Evolutionary conservation across 1,140 invertebrate species (phyloP).

Genomic region (Bactericera cockerelli): DNA sequence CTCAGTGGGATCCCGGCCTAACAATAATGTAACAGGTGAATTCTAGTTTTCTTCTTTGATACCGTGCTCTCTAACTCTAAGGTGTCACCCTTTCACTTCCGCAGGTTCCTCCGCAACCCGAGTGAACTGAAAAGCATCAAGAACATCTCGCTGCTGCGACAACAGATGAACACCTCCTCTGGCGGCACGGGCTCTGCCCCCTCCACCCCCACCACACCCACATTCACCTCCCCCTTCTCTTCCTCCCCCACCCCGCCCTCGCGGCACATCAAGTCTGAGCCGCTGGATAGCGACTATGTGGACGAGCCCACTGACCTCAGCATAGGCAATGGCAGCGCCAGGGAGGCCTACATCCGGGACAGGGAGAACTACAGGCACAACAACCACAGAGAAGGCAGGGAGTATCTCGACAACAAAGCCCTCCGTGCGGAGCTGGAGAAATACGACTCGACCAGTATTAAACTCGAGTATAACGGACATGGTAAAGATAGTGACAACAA

Average conservation of each 20-base stretch:
- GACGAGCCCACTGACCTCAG: conserved; percentile 22
- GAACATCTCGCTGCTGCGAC: conserved; percentile 74
- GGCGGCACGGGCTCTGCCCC: conserved; percentile 4
- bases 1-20: too few relatives aligned
- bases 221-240: neutral
- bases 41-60: too few relatives aligned
- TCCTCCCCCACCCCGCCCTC: conserved; percentile 6
- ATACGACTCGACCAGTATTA: too few relatives aligned
- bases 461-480: too few relatives aligned
- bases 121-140: conserved; percentile 84
- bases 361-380: conserved; percentile 1
- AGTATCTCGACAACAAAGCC: too few relatives aligned
- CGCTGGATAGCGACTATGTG: conserved; percentile 12
- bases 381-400: neutral
- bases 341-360: conserved; percentile 12
- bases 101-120: conserved; percentile 71
- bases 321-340: conserved; percentile 13
- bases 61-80: too few relatives aligned
- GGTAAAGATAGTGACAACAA: neutral
- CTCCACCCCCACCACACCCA: conserved; percentile 8
- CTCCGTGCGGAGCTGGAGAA: too few relatives aligned
- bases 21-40: too few relatives aligned
- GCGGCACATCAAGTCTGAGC: conserved; percentile 13
- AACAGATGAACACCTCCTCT: conserved; percentile 42
- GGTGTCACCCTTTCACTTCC: conserved; percentile 28